These are phyloP conservation scores for Cladopsammia gracilis DNA, from an alignment of 64 coral and sea anemone genomes.

Conservation along the genomic window DNA sequence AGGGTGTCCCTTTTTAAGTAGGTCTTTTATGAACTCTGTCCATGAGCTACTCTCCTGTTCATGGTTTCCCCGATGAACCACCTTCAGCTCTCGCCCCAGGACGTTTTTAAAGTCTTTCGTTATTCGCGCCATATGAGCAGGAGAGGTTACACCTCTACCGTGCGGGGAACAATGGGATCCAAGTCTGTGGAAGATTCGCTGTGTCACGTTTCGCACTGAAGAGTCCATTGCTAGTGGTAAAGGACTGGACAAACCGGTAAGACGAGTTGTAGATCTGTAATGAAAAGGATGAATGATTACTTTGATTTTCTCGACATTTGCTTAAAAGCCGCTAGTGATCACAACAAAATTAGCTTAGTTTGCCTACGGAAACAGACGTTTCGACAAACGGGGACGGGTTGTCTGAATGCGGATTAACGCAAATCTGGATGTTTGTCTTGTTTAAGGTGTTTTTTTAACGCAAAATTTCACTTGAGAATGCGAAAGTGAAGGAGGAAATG, in stretches of 20 bases:
- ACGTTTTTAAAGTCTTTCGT: neutral
- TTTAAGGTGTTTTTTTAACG: no score
- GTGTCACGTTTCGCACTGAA: constrained; percentile 14
- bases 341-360: no score
- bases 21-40: constrained; percentile 19
- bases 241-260: neutral
- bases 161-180: constrained; percentile 28
- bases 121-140: constrained; percentile 68
- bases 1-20: constrained; percentile 68
- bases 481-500: no score
- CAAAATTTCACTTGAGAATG: no score
- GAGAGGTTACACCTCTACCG: constrained; percentile 50
- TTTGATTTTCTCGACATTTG: no score
- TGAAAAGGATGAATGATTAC: neutral
- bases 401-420: no score
- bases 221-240: constrained; percentile 39
- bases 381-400: no score
- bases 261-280: neutral
- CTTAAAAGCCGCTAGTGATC: no score
- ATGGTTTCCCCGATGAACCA: constrained; percentile 5
- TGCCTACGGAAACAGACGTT: no score
- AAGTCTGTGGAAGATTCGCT: constrained; percentile 47
- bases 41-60: constrained; percentile 7
- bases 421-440: no score
- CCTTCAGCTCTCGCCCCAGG: constrained; percentile 22